phyloP scores from a whole-genome alignment of 2,888 invertebrate genomes.

The Horisme vitalbata region DNA sequence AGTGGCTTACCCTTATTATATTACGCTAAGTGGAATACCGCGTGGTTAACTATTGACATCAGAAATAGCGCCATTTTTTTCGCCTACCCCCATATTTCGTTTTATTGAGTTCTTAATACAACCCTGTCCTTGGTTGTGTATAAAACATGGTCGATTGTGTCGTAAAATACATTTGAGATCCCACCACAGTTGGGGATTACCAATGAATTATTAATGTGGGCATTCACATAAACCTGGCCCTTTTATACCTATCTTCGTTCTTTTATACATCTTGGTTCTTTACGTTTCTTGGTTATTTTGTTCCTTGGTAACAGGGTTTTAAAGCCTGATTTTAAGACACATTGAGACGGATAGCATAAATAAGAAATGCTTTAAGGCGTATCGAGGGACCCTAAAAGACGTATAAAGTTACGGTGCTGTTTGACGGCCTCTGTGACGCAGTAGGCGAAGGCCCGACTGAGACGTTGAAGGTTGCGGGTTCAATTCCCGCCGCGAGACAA shows the following conservation, averaged over 20 bases:
- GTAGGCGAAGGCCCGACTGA: too few relatives aligned
- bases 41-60: too few relatives aligned
- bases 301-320: slow-evolving; percentile 37
- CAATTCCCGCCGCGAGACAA: too few relatives aligned
- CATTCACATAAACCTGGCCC: slow-evolving; percentile 64
- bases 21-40: too few relatives aligned
- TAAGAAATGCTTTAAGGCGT: slow-evolving; percentile 17
- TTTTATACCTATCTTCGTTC: slow-evolving; percentile 47
- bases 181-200: slow-evolving; percentile 67
- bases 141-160: slow-evolving; percentile 61
- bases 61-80: too few relatives aligned
- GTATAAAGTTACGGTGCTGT: too few relatives aligned
- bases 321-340: slow-evolving; percentile 22
- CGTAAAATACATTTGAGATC: slow-evolving; percentile 66
- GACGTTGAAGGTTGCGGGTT: too few relatives aligned
- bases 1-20: too few relatives aligned
- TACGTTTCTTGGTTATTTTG: slow-evolving; percentile 37
- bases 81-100: slow-evolving; percentile 22
- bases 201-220: slow-evolving; percentile 77
- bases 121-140: slow-evolving; percentile 41
- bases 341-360: slow-evolving; percentile 20
- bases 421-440: too few relatives aligned
- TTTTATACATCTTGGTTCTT: not conserved
- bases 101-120: slow-evolving; percentile 39
- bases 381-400: too few relatives aligned